Evolutionary conservation across 2,797 vertebrate species (phyloP), one percentile per base, ranked within the genome.

Genomic region (Hydrocynus forskahlii): DNA sequence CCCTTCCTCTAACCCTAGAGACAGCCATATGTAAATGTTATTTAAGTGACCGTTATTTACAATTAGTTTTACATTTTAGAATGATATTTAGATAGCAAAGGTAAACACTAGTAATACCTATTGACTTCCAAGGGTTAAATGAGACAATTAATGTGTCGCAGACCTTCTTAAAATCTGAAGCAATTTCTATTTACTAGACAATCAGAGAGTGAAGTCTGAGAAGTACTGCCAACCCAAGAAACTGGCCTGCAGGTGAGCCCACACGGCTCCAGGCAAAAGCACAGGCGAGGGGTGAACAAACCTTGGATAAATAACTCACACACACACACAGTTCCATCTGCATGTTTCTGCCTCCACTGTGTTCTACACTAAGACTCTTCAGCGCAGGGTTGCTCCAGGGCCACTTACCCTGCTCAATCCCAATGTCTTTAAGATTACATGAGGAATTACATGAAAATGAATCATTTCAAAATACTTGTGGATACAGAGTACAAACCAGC

Each of bases 401-500:
- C 25, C 7, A 1, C 25, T 35, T 25, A 25, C 45, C 2, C 21
- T 52, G 21, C 69, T 54, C 52, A 29, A 2, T 8, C 23, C 50
- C 52, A 17, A 23, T 7, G 69, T 71, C 62, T 52, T 54, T 52
- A 54, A 52, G 25, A 79, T 64, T 17, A 54, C 2, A 55, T 13
- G n/a, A 1, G 54, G 73, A 38, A 25, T 29, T 57, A 5, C 7
- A 54, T 19, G 5, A 54, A 64, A 57, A 45, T 50, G 5, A 71
- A 71, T 9, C 14, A 54, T 35, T 71, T 29, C 23, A 29, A 71
- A 52, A 52, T n/a, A 72, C 25, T 54, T 23, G 50, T 16, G 60
- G 7, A 80, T 54, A 52, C 14, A 14, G 17, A 62, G 73, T 25
- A 70, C 73, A 69, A 76, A 70, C 19, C 1, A 9, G 66, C 45